Conservation (phyloP, 2,888 invertebrate species). For the Latrodectus elegans region DNA sequence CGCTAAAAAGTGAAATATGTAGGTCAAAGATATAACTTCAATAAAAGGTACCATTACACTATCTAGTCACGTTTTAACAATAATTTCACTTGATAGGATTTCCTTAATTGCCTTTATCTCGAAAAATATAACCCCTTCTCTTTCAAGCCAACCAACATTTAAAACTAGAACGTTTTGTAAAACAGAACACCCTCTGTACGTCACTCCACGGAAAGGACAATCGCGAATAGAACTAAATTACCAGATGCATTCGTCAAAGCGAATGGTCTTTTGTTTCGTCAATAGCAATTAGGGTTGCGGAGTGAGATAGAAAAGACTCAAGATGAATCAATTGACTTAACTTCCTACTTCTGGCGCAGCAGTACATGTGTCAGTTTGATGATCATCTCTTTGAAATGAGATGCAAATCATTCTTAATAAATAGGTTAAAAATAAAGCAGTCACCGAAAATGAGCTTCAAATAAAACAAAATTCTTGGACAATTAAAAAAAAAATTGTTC, state of each 20-base stretch:
- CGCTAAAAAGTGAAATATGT: background rate
- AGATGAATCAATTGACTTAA: background rate
- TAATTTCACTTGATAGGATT: background rate
- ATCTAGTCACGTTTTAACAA: background rate
- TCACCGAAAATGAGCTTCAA: background rate
- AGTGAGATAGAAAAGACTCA: slow-evolving; percentile 6
- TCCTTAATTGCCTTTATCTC: background rate
- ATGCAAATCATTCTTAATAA: no score
- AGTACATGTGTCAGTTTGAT: slow-evolving; percentile 1
- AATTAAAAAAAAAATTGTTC: background rate
- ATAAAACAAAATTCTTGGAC: background rate
- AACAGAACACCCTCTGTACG: slow-evolving; percentile 14
- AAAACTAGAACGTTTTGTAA: background rate
- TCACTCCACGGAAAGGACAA: background rate
- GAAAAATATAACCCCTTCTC: background rate
- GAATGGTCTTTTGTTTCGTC: slow-evolving; percentile 38
- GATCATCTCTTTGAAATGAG: background rate
- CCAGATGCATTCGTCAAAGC: slow-evolving; percentile 27
- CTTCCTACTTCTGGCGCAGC: slow-evolving; percentile 27
- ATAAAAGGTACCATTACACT: background rate
- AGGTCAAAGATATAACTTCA: background rate
- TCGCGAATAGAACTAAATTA: slow-evolving; percentile 9
- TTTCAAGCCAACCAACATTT: background rate
- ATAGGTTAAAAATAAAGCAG: no score
- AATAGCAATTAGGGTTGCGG: slow-evolving; percentile 43